Evolutionary conservation across 2,888 invertebrate species (phyloP), one percentile per base, ranked within the genome.

Genomic region (Xanthia icteritia): DNA sequence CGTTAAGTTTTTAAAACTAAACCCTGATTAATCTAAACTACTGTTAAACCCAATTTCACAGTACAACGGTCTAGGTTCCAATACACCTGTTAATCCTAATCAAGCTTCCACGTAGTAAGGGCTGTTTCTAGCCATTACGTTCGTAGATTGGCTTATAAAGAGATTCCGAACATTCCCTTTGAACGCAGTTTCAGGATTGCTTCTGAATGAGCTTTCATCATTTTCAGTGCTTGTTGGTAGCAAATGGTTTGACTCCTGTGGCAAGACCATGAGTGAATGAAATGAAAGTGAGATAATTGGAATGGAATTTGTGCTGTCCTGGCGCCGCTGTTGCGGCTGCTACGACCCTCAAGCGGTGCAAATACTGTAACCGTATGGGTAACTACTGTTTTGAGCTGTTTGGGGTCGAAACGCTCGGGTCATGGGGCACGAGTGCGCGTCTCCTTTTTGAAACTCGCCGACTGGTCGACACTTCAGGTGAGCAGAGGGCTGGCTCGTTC

Each of bases 101-200:
- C 27, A 23, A 54, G 51, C 36, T 27, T n/a, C 5, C 2, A 15
- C 27, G 23, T 39, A 15, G 31, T 9, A 9, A 42, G 42, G 17
- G 20, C 65, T 66, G 9, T 48, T 60, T 42, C 64, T 51, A 78
- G 64, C 66, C 23, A 39, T 78, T 78, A 72, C 36, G 60, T 31
- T 17, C 51, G 45, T 20, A 54, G 73, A 79, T 79, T 67, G 73
- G 48, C 61, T 79, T 63, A 63, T 42, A 67, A 63, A 67, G 66
- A 66, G 69, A 31, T 75, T 70, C 15, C 17, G 65, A 31, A 15
- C 11, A n/a, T 79, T 79, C 39, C 39, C 56, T 73, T 79, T 79
- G 67, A 73, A 42, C 36, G n/a, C n/a, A 63, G 73, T 13, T 58
- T 36, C 42, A 51, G 54, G 15, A 39, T 39, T 31, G 51, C 67